A percentile compares a stretch with the other conserved stretches of the same genome.
Evolutionary conservation across 2,888 invertebrate genomes (phyloP).

Genomic region (Hyppa rectilinea): DNA sequence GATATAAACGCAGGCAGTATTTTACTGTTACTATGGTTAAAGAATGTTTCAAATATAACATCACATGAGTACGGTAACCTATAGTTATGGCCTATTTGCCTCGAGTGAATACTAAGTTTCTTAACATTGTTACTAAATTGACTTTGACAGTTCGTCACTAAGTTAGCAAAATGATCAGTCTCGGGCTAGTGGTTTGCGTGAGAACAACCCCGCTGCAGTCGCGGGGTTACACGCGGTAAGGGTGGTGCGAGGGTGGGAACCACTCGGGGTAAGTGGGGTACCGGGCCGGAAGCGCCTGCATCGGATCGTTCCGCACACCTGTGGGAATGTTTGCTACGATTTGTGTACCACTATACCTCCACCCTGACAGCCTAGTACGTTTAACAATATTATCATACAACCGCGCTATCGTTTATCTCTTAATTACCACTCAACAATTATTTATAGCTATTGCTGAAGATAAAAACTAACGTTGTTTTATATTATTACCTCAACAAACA

Average conservation of each 20-base stretch:
- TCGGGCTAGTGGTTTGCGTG: conserved; percentile 84
- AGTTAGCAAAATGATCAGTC: conserved; percentile 85
- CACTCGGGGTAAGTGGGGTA: conserved; percentile 82
- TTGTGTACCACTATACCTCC: conserved; percentile 76
- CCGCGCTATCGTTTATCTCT: conserved; percentile 58
- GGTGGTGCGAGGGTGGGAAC: conserved; percentile 72
- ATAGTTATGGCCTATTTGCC: conserved; percentile 23
- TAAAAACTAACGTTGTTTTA: conserved; percentile 50
- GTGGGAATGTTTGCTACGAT: conserved; percentile 85
- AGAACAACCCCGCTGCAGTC: conserved; percentile 77
- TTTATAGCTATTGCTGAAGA: conserved; percentile 50
- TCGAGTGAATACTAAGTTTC: conserved; percentile 45
- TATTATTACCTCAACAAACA: conserved; percentile 44
- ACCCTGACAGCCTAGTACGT: conserved; percentile 65
- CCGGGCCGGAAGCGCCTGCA: conserved; percentile 86
- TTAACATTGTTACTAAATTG: conserved; percentile 43
- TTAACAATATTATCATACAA: conserved; percentile 47
- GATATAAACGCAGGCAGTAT: neutral
- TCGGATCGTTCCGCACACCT: conserved; percentile 86
- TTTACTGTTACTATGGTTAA: neutral
- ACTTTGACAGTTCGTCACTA: conserved; percentile 47
- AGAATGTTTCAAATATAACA: neutral
- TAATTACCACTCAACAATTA: conserved; percentile 61
- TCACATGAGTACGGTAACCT: neutral
- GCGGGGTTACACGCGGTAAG: conserved; percentile 65